Base-by-base conservation (phyloP, 2,888 invertebrate species). In the Acrocera orbiculus region DNA sequence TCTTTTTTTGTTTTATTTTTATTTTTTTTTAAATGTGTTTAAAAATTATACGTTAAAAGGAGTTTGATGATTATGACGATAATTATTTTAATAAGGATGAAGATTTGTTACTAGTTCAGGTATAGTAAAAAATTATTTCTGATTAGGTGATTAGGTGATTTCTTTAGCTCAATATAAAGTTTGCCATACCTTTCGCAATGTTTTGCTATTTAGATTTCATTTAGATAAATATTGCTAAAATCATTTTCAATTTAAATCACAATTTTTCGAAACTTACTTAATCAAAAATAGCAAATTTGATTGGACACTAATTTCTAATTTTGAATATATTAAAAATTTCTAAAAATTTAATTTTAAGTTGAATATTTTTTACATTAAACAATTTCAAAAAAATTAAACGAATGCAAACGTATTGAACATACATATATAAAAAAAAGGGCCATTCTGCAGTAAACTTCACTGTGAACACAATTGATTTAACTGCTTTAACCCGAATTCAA, bases 91-190 rank as follows among this genome's bases (percentile, higher is more conserved):
- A 48, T 42, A 38, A 40, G 39, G 50, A 58, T 45, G 54, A 57
- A 46, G 55, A 58, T 47, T 53, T 52, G 49, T 55, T 61, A 47
- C 52, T 60, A 48, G 46, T 62, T 43, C 52, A 61, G 61, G 62
- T 62, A n/a, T 56, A 56, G 61, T 47, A 38, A 31, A 9, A 22
- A 30, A 20, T 20, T 7, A 15, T 13, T 10, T 28, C n/a, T 15
- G 10, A 17, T 16, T 16, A 17, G 16, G 16, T 17, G 16, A 28
- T 16, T 16, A 16, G n/a, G 17, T 27, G 28, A 14, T 17, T 28
- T n/a, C n/a, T n/a, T n/a, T n/a, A n/a, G n/a, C n/a, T n/a, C n/a
- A n/a, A n/a, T n/a, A n/a, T n/a, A n/a, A n/a, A n/a, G n/a, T n/a
- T n/a, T n/a, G n/a, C n/a, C n/a, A n/a, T n/a, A n/a, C n/a, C n/a